Base-by-base conservation (phyloP, 2,113 vertebrate species). In the Entomyzon cyanotis region DNA sequence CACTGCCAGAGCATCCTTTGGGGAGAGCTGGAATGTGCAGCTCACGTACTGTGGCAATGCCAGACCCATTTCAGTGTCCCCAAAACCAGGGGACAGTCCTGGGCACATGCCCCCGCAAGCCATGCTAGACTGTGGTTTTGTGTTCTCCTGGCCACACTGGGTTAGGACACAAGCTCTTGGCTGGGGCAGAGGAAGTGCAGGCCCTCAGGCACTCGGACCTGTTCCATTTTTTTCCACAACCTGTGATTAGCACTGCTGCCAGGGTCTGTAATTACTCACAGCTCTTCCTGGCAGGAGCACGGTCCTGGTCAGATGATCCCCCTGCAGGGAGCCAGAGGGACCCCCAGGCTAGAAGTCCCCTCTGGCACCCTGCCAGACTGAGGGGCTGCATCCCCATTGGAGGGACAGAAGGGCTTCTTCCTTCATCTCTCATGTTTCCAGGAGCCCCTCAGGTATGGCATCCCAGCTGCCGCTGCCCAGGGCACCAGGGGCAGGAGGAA, bases 161-260 rank as follows among this genome's bases (percentile, higher is more conserved):
- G 27, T 19, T 19, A 33, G 59, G 53, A 50, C 4, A 0, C 0
- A 0, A 31, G 59, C 31, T 89, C 28, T 41, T 74, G n/a, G 21
- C 50, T 9, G 15, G 67, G 49, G 27, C 37, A 80, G 55, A n/a
- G n/a, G 63, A 84, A 55, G 31, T 46, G 23, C 59, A 60, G 46
- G 37, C 28, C 50, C 64, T 71, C 10, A 2, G 42, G 73, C 55
- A 63, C n/a, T 28, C 3, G 0, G 4, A 46, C 19, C 33, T 55
- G 41, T 12, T 78, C 64, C 7, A 3, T 91, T 89, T 78, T 31
- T 95, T 94, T 69, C 64, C 64, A 44, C 63, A 87, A 15, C 33
- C 2, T 1, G 21, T 76, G 53, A 84, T 84, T 69, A 93, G 17
- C 59, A 56, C 77, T 53, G 50, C 55, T 94, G 28, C 22, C 1